Conservation (phyloP, 2,113 vertebrate genomes). For the Dermatemys mawii region DNA sequence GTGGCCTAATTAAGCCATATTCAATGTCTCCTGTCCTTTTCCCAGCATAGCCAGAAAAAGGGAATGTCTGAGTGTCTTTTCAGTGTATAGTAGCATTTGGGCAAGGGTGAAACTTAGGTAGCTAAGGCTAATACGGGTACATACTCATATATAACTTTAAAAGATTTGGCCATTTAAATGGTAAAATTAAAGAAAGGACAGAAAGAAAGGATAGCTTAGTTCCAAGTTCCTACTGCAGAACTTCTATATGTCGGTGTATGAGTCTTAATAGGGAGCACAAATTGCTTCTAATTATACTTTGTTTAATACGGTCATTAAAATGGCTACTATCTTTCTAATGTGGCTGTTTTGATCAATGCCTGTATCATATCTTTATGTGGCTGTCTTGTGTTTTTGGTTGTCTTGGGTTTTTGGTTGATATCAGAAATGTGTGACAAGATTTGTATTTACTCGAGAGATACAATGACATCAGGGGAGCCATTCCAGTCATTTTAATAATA, state of each 20-base stretch:
- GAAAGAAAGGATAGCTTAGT: background rate
- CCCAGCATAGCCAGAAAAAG: background rate
- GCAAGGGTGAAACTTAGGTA: background rate
- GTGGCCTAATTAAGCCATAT: background rate
- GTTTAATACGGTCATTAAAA: background rate
- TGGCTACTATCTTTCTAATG: background rate
- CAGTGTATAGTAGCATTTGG: background rate
- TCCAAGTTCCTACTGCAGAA: background rate
- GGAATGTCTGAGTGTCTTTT: background rate
- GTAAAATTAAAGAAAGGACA: background rate
- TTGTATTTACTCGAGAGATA: conserved; percentile 30
- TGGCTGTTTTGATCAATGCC: background rate
- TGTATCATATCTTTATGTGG: background rate
- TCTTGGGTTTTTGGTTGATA: background rate
- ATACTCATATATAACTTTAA: background rate
- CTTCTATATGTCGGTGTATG: background rate
- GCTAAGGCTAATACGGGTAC: background rate
- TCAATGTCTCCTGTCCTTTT: background rate
- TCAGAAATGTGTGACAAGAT: background rate
- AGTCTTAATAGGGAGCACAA: background rate
- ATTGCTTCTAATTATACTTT: background rate
- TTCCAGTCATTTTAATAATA: background rate
- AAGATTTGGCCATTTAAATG: background rate
- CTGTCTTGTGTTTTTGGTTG: background rate
- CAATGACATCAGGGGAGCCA: background rate